Base-by-base conservation (phyloP, 2,888 invertebrate species). In the Amphipyra tragopoginis region DNA sequence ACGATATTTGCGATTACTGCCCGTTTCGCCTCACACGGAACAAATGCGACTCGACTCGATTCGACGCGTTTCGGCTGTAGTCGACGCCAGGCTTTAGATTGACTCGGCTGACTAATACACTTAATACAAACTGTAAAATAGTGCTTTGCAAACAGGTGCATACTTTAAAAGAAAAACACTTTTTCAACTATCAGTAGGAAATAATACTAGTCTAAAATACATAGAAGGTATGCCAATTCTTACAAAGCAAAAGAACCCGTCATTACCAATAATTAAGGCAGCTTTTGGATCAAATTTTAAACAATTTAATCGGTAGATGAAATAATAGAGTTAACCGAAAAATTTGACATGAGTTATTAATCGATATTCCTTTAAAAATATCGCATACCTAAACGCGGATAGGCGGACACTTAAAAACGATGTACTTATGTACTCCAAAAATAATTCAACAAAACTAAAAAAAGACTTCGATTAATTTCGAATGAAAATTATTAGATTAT, bases 331-430 rank as follows among this genome's bases (percentile, higher is more conserved):
- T 7, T 4, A 36, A 36, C 10, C 36, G 36, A 36, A 36, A 36
- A 9, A 33, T 33, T n/a, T n/a, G n/a, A n/a, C n/a, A n/a, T n/a
- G n/a, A 26, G 2, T 26, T 15, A 38, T 39, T 8, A 67, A 36
- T 39, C 42, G 14, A 56, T 26, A 40, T 14, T 38, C 2, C 26
- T 43, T 53, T 33, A 14, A 40, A 14, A 52, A 56, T 48, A 11
- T 65, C 14, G 29, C 54, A 65, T 21, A 7, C 56, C 55, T 70
- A 69, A 51, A 44, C 42, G 15, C n/a, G 5, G 38, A 65, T 58
- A 68, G 67, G 67, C 51, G 67, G 67, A 51, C n/a, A 11, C 36
- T 48, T 51, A 40, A 39, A 51, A 51, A 15, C 29, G 38, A 66
- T 34, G 55, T 49, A 65, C 36, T 15, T 52, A 49, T 51, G 40